Evolutionary conservation across 23 tunicate genomes (phyloP).

Genomic region (Halocynthia roretzi): DNA sequence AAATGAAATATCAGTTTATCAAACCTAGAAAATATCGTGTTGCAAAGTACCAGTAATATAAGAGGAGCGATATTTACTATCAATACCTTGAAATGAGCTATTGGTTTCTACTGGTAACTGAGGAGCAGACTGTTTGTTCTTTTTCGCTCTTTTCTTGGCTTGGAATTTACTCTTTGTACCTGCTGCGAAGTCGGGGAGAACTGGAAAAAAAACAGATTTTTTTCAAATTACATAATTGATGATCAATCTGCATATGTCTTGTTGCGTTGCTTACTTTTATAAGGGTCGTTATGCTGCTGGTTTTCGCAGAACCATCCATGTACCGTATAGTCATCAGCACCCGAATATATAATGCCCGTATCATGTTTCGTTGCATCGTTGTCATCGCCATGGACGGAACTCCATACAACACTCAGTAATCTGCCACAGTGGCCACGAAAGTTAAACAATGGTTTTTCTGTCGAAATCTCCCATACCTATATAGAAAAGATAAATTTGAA

Average conservation of each 20-base stretch:
- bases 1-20: too few species aligned
- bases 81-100: too few species aligned
- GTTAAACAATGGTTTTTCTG: constrained; percentile 48
- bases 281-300: constrained; percentile 52
- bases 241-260: neutral
- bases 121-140: neutral
- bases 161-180: constrained; percentile 26
- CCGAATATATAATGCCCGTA: constrained; percentile 56
- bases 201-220: neutral
- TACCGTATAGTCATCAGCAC: constrained; percentile 88
- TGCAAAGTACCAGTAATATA: too few species aligned
- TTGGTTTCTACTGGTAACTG: too few species aligned
- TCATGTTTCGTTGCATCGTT: constrained; percentile 2
- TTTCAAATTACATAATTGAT: neutral
- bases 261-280: constrained; percentile 30
- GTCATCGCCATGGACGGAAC: neutral
- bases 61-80: too few species aligned
- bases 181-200: constrained; percentile 13
- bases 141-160: constrained; percentile 17
- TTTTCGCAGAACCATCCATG: constrained; percentile 64
- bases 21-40: too few species aligned
- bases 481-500: neutral
- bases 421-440: constrained; percentile 84
- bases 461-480: constrained; percentile 71
- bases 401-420: constrained; percentile 65